These are phyloP conservation scores for Denticeps clupeoides DNA, from an alignment of 2,797 vertebrate species.

Conservation along the genomic window DNA sequence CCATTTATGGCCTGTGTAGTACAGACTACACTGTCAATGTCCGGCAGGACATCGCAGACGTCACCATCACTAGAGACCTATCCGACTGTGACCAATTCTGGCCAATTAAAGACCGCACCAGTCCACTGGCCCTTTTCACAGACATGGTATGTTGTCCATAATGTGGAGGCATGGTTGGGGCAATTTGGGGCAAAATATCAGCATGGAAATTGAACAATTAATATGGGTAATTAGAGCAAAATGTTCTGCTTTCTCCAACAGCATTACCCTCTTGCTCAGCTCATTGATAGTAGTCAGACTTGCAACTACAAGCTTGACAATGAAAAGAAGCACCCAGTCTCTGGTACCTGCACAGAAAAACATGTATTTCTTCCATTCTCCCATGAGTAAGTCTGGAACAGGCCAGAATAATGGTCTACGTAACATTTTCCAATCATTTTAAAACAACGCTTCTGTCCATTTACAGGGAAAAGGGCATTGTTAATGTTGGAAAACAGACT, in stretches of 20 bases:
- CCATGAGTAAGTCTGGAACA: conserved; percentile 61
- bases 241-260: conserved; percentile 36
- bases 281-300: conserved; percentile 77
- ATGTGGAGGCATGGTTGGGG: too few species aligned
- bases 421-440: neutral
- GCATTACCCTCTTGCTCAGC: conserved; percentile 64
- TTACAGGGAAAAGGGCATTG: conserved; percentile 65
- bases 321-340: conserved; percentile 71
- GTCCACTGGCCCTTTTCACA: conserved; percentile 79
- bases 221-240: too few species aligned
- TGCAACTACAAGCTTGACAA: conserved; percentile 84
- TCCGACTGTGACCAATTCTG: conserved; percentile 72
- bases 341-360: conserved; percentile 74
- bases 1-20: conserved; percentile 79
- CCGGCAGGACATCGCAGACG: conserved; percentile 62
- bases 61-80: conserved; percentile 72
- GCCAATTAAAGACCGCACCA: conserved; percentile 68
- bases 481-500: conserved; percentile 71
- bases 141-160: conserved; percentile 79
- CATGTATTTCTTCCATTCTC: conserved; percentile 81
- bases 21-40: conserved; percentile 59
- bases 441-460: conserved; percentile 6
- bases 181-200: too few species aligned
- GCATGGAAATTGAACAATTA: too few species aligned
- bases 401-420: too few species aligned